Base-by-base conservation (phyloP, 1,140 invertebrate species). In the Lepidurus arcticus region DNA sequence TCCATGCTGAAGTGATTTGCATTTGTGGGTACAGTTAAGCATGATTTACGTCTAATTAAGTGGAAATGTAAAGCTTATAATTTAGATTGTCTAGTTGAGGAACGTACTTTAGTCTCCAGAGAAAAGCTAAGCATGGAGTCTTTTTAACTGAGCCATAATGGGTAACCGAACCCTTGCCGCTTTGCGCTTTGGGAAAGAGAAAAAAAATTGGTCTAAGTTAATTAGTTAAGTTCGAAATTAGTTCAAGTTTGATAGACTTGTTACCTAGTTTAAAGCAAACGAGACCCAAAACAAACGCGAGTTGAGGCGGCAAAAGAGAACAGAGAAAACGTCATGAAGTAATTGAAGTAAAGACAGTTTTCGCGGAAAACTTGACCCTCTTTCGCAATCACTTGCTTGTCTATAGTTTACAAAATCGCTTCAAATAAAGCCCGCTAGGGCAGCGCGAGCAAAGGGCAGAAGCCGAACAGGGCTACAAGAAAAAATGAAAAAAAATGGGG, bases 141-240 rank as follows among this genome's bases (percentile, higher is more conserved):
- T 43, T n/a, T n/a, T 42, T 75, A 7, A 75, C 74, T 75, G 74
- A 21, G 74, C 74, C 74, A 75, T 75, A 75, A 75, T 44, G 74
- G 53, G 16, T n/a, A 11, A 21, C 53, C 53, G 53, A 65, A 65
- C 53, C 53, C n/a, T 65, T 53, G 21, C 6, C n/a, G n/a, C n/a
- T n/a, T n/a, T n/a, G n/a, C n/a, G n/a, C n/a, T n/a, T n/a, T 9
- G 6, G 16, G 8, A 65, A 47, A 10, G 45, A 47, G 45, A 65
- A 65, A 1, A 65, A 65, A 65, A 11, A 65, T 65, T 65, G n/a
- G 53, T 65, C 16, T 4, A 65, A 65, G 10, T 24, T 24, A 53
- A 9, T n/a, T 4, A 16, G 11, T 53, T 53, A 13, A 53, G 5
- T n/a, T 16, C 13, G 8, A 16, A n/a, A 16, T 21, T 11, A 65